A percentile compares a stretch with the other conserved stretches of the same genome.
Evolutionary conservation across 1,140 invertebrate species (phyloP).

Genomic region (Nymphalis io): DNA sequence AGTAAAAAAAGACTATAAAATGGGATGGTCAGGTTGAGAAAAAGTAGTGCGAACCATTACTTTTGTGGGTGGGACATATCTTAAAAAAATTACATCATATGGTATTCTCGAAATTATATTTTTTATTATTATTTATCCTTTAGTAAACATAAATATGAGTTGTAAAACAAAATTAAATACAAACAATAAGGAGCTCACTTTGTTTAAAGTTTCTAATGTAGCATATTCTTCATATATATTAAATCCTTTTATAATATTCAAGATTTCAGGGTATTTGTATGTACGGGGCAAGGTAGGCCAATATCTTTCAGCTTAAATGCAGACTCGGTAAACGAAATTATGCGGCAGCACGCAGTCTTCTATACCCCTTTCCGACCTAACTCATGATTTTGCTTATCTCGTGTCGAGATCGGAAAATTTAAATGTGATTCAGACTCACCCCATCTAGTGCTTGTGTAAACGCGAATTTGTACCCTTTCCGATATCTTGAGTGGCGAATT

Average conservation of each 20-base stretch:
- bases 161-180: too few species aligned
- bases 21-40: too few species aligned
- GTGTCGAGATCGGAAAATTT: slow-evolving; percentile 68
- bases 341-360: slow-evolving; percentile 72
- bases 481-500: slow-evolving; percentile 52
- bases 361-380: slow-evolving; percentile 70
- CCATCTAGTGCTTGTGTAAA: slow-evolving; percentile 58
- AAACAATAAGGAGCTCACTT: too few species aligned
- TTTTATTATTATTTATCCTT: too few species aligned
- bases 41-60: too few species aligned
- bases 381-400: slow-evolving; percentile 77
- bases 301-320: slow-evolving; percentile 57
- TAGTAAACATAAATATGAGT: too few species aligned
- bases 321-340: slow-evolving; percentile 69
- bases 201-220: not conserved
- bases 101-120: too few species aligned
- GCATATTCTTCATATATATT: too few species aligned
- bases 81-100: too few species aligned
- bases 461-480: slow-evolving; percentile 50
- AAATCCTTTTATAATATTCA: slow-evolving; percentile 2
- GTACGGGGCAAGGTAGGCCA: slow-evolving; percentile 42
- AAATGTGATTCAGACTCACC: slow-evolving; percentile 69
- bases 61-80: too few species aligned
- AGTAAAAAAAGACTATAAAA: too few species aligned
- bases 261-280: slow-evolving; percentile 37